Evolutionary conservation across 2,797 vertebrate genomes (phyloP), one percentile per base, ranked within the genome.

Genomic region (Melanotaenia parkinsoni): DNA sequence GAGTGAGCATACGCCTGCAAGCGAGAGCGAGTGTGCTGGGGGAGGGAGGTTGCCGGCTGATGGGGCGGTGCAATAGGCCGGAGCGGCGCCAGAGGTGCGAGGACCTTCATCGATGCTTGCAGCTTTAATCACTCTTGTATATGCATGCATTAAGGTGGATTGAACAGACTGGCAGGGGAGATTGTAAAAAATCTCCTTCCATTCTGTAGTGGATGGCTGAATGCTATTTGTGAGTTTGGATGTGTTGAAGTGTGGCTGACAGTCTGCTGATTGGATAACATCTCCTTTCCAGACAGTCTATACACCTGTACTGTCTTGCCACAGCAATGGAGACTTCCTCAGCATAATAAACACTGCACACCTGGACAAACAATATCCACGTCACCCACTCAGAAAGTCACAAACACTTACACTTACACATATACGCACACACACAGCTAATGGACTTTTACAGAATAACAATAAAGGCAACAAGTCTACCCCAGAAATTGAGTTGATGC

Each of bases 241-340:
- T 59, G n/a, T 78, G 40, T 56, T 35, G 54, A 66, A 76, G 64
- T 61, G 61, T 74, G 70, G 72, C 47, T 87, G 87, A 84, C 84
- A 90, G 85, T 76, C 62, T 67, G 59, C 77, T 90, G 83, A 89
- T 88, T 76, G 82, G 67, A 81, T 74, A 76, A 85, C 85, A 83
- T 38, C 72, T 71, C 79, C 80, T 79, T 83, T 57, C 66, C 79
- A 82, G 72, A 85, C 77, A 83, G 69, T 35, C 77, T 64, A 77
- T 77, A 63, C 61, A 84, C 35, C 47, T 73, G 72, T 67, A 79
- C 47, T 32, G 45, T 80, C 69, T 83, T 63, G 45, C 62, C 51
- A 80, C 30, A 82, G 72, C 60, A 57, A 53, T n/a, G 58, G 72
- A 80, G 74, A 67, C 80, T 75, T 83, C 79, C 70, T 74, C 79